A percentile compares a stretch with the other conserved stretches of the same genome.
Evolutionary conservation across 2,888 invertebrate genomes (phyloP).

Genomic region (Zygogramma bicolorata): DNA sequence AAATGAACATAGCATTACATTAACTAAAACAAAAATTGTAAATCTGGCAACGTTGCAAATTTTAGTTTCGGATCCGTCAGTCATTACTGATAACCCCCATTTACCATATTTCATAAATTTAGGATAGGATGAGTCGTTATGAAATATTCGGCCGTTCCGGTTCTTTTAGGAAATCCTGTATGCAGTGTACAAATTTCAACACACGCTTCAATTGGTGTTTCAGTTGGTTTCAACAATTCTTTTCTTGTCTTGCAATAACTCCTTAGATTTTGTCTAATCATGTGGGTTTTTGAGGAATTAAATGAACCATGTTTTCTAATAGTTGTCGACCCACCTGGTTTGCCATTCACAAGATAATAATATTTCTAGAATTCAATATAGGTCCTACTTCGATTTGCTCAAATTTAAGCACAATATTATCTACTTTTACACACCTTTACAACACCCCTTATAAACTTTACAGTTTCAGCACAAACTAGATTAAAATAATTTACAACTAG

Average conservation of each 20-base stretch:
- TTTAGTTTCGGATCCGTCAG: no score
- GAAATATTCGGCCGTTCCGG: no score
- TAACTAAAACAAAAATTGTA: no score
- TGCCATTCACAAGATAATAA: background rate
- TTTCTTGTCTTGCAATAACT: background rate
- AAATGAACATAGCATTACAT: no score
- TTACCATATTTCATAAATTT: no score
- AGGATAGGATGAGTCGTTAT: no score
- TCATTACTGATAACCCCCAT: no score
- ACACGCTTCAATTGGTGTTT: background rate
- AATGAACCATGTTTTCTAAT: background rate
- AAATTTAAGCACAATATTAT: slow-evolving; percentile 41
- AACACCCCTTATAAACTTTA: slow-evolving; percentile 29
- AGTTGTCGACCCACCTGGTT: background rate
- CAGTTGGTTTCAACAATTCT: background rate
- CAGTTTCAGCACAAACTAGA: slow-evolving; percentile 32
- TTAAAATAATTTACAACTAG: slow-evolving; percentile 12
- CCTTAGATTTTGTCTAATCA: background rate
- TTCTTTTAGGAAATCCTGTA: no score
- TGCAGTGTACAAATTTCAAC: no score
- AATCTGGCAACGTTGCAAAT: no score
- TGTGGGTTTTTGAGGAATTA: no score
- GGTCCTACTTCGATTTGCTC: slow-evolving; percentile 38
- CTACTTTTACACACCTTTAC: slow-evolving; percentile 29
- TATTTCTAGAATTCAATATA: slow-evolving; percentile 16